phyloP scores from a whole-genome alignment of 2,113 vertebrate species.

The Calyptommatus sinebrachiatus region DNA sequence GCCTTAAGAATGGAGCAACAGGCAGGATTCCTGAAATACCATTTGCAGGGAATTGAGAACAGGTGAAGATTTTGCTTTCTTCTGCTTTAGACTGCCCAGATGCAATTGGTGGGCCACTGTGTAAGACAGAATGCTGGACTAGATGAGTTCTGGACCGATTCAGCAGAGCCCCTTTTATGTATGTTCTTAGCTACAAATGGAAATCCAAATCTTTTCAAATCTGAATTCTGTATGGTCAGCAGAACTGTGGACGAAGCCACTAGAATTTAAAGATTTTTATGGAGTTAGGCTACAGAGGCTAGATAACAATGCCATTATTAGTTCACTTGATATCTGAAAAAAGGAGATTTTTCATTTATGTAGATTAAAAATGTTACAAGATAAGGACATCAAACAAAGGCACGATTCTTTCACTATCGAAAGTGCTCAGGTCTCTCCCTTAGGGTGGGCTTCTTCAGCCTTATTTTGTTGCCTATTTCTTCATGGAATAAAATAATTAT shows the following conservation, averaged over 20 bases:
- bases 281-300: not conserved
- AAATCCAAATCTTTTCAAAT: not conserved
- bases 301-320: not conserved
- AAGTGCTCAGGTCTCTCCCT: not conserved
- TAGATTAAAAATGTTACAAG: slow-evolving; percentile 33
- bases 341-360: slow-evolving; percentile 38
- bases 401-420: not conserved
- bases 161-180: no score
- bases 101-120: no score
- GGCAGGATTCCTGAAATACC: no score
- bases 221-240: not conserved
- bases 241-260: not conserved
- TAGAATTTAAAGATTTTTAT: slow-evolving; percentile 25
- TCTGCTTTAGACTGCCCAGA: no score
- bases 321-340: slow-evolving; percentile 28
- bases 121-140: no score
- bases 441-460: not conserved
- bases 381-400: not conserved
- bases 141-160: no score
- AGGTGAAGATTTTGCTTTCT: no score
- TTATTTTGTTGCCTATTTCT: not conserved
- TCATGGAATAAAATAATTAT: slow-evolving; percentile 30
- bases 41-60: no score
- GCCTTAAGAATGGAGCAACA: no score
- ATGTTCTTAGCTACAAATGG: no score